A percentile compares a stretch with the other conserved stretches of the same genome.
Evolutionary conservation across 2,113 vertebrate genomes (phyloP).

Genomic region (Sinocyclocheilus rhinocerous): DNA sequence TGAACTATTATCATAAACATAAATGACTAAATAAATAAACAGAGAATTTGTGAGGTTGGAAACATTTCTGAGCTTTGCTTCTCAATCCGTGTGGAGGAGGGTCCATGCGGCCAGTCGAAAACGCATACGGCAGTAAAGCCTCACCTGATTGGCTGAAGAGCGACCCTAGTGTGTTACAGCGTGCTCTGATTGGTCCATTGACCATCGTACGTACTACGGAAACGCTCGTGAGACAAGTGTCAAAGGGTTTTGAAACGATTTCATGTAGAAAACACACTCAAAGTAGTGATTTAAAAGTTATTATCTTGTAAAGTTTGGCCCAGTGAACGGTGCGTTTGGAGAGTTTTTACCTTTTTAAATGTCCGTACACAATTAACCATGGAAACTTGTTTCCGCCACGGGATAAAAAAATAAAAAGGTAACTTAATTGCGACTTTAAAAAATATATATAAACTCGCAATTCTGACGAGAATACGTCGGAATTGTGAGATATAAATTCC

Average conservation of each 20-base stretch:
- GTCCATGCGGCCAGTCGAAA: background rate
- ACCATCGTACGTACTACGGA: background rate
- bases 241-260: background rate
- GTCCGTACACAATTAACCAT: too few species aligned
- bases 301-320: background rate
- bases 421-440: too few species aligned
- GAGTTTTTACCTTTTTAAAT: background rate
- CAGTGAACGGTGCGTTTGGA: background rate
- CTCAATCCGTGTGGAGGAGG: background rate
- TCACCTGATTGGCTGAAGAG: slow-evolving; percentile 18
- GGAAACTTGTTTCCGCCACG: too few species aligned
- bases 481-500: too few species aligned
- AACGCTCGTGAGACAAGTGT: background rate
- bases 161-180: background rate
- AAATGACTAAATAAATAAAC: background rate
- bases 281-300: background rate
- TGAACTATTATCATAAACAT: background rate
- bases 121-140: background rate
- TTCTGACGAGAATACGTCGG: too few species aligned
- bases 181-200: slow-evolving; percentile 18
- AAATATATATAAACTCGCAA: too few species aligned
- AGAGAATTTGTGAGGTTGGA: too few species aligned
- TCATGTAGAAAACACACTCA: background rate
- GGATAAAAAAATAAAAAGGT: too few species aligned
- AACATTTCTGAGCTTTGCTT: background rate